Evolutionary conservation across 2,113 vertebrate species (phyloP).

Genomic region (Falcunculus frontatus): DNA sequence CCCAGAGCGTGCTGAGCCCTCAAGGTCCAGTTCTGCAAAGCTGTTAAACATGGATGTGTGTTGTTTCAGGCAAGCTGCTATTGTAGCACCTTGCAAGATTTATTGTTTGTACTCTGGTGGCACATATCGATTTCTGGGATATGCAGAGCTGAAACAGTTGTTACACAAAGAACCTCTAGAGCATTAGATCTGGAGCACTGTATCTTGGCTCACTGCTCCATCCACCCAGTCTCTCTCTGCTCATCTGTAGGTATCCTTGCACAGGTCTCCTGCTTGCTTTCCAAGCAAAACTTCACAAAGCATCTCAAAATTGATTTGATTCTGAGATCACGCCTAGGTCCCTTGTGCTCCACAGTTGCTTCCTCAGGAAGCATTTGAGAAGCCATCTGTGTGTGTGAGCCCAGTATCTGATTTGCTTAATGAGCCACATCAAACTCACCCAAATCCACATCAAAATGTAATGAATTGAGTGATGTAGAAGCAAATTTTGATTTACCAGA

Average conservation of each 20-base stretch:
- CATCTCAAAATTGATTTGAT: neutral
- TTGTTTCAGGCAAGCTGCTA: conserved; percentile 5
- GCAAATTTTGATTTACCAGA: neutral
- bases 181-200: neutral
- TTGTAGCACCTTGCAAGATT: neutral
- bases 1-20: neutral
- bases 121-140: neutral
- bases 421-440: neutral
- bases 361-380: neutral
- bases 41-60: neutral
- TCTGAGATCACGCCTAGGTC: neutral
- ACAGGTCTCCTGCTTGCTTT: neutral
- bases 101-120: neutral
- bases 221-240: neutral
- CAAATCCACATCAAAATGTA: neutral
- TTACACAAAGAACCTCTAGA: neutral
- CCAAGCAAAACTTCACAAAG: neutral
- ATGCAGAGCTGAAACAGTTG: neutral
- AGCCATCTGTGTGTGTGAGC: neutral
- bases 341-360: neutral
- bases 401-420: neutral
- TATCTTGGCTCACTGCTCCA: neutral
- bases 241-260: neutral
- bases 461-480: neutral
- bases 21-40: neutral